Evolutionary conservation across 2,888 invertebrate species (phyloP), one percentile per base, ranked within the genome.

Genomic region (Beris chalybata): DNA sequence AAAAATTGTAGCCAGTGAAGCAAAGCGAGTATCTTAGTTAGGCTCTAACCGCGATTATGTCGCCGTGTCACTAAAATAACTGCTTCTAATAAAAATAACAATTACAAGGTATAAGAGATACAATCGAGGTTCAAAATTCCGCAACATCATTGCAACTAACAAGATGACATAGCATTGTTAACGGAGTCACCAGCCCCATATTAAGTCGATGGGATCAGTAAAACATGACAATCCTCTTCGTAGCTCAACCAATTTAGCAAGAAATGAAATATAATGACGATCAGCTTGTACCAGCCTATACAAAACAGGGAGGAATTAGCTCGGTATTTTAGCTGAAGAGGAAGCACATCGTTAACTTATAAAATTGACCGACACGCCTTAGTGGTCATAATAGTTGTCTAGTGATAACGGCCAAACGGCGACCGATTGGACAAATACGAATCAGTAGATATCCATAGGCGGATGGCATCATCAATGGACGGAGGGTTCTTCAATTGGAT

Each of bases 301-400:
- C 61, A 52, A 61, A 22, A 61, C 52, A 61, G 50, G 61, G 50
- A 61, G 13, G 52, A 61, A 61, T 61, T 61, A 61, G 61, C 61
- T 61, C 13, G 61, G 52, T 43, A 61, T 61, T 52, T 15, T 50
- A 29, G 61, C 38, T 52, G 47, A 61, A 53, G 55, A 66, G 66
- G 66, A 66, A 66, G 66, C 53, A 45, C 48, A 43, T 61, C 61
- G 61, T 66, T 66, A 66, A 66, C 29, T 66, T 61, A 30, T 50
- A 55, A 66, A 61, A 66, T 44, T 59, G 53, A 43, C 52, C 38
- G 66, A 31, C 61, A 66, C 66, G 66, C 66, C 66, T 66, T 61
- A 43, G 52, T 43, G 15, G 61, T 38, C 48, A 61, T 61, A 50
- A 61, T 48, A 61, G 61, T 52, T 61, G 61, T 38, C 50, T 50